Base-by-base conservation (phyloP, 2,113 vertebrate genomes). In the Oenanthe melanoleuca region DNA sequence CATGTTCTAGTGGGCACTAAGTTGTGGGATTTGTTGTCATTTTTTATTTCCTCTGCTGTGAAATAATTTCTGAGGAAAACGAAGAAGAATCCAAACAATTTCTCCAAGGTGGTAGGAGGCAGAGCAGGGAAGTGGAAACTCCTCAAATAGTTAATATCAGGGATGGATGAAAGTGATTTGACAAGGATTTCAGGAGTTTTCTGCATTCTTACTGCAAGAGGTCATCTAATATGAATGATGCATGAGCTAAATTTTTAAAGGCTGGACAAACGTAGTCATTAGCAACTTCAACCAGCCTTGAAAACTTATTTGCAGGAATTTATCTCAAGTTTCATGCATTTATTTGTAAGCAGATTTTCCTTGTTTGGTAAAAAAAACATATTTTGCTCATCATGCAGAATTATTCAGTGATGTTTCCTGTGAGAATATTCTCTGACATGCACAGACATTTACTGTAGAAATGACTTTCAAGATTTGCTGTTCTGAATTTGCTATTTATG, bases 21-120 rank as follows among this genome's bases (percentile, higher is more conserved):
- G 14, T 67, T 55, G 28, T 0, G 1, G 28, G 23, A 34, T 37
- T 70, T 59, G 29, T 74, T 87, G 75, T 72, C 15, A 33, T 63
- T 83, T 83, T 80, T 91, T 44, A 56, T 92, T 95, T 80, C 40
- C 19, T 89, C 75, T 91, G n/a, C 40, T 50, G 18, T 37, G 63
- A 85, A 95, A 85, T 72, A 53, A 81, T 83, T 80, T 50, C 71
- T 60, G 55, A 84, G 49, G 45, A 45, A 96, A 86, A 81, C 34
- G n/a, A 78, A 66, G 18, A 64, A 29, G 6, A 19, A 77, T 67
- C 19, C n/a, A 53, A 84, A 52, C 14, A 34, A 42, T 91, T 91
- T 82, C 61, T 83, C 28, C 66, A 60, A 74, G 57, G 56, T 66
- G 47, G 24, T 67, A 83, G 61, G 42, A 81, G 50, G 52, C 61